Evolutionary conservation across 1,140 invertebrate genomes (phyloP).

Genomic region (Oppia nitens): DNA sequence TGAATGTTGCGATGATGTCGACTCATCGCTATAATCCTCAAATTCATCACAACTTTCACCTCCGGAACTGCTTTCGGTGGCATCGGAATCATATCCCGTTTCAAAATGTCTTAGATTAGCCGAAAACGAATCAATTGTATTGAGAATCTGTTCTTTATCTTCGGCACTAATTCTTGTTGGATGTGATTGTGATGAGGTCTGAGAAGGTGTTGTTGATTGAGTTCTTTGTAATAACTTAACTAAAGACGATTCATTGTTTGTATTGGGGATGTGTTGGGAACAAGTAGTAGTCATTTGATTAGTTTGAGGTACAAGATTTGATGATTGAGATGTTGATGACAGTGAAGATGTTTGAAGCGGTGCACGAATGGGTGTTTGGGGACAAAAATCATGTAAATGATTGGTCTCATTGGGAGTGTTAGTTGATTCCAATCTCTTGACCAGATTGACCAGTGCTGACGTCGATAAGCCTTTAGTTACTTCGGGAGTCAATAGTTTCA

Average conservation of each 20-base stretch:
- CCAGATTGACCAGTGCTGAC: constrained; percentile 36
- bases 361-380: background rate
- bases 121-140: constrained; percentile 12
- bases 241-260: background rate
- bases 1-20: background rate
- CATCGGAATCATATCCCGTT: constrained; percentile 53
- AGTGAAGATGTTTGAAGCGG: background rate
- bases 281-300: background rate
- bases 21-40: constrained; percentile 29
- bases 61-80: constrained; percentile 77
- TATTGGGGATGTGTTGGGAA: background rate
- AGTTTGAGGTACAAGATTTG: background rate
- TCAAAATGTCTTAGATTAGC: constrained; percentile 18
- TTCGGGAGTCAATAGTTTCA: constrained; percentile 29
- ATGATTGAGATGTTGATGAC: background rate
- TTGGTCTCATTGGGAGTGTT: background rate
- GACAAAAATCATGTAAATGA: background rate
- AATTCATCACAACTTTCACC: constrained; percentile 83
- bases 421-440: constrained; percentile 34
- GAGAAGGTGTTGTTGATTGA: background rate
- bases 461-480: constrained; percentile 35
- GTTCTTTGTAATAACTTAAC: background rate
- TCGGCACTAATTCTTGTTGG: background rate
- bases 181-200: background rate
- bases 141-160: constrained; percentile 2